A percentile compares a stretch with the other conserved stretches of the same genome.
Conservation (phyloP, 2,113 vertebrate genomes). For the Boleophthalmus pectinirostris region DNA sequence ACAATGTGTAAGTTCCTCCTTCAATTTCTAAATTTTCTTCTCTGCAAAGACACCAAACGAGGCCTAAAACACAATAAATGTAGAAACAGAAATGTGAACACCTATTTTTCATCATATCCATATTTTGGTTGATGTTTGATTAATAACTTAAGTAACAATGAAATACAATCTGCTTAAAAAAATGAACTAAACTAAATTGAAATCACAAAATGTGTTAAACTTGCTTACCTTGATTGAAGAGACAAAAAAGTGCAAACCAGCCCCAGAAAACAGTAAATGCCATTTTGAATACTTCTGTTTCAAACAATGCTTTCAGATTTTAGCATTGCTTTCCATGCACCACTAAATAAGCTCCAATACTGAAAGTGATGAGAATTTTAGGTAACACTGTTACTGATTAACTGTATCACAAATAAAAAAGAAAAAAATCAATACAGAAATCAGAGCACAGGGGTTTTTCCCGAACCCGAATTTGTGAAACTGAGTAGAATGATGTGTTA, state of each 20-base stretch:
- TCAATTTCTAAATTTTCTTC: constrained; percentile 18
- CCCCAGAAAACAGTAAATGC: constrained; percentile 25
- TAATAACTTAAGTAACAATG: neutral
- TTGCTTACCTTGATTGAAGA: constrained; percentile 54
- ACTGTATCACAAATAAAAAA: constrained; percentile 37
- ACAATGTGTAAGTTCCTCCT: constrained; percentile 55
- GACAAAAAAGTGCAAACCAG: constrained; percentile 31
- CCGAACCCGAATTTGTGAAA: neutral
- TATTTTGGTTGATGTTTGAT: no score
- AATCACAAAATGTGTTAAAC: neutral
- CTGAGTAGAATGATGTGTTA: neutral
- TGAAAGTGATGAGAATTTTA: constrained; percentile 2
- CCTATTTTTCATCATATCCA: neutral
- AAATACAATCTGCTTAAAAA: neutral
- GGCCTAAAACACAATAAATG: constrained; percentile 28
- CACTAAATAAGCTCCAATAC: constrained; percentile 9
- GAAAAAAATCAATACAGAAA: neutral
- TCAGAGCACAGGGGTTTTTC: neutral
- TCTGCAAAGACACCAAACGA: constrained; percentile 48
- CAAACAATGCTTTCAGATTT: neutral
- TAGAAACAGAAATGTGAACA: neutral
- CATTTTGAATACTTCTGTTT: constrained; percentile 41
- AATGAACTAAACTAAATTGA: neutral
- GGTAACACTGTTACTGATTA: constrained; percentile 66
- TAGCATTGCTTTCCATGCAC: constrained; percentile 21